Percentiles rank a stretch among this genome's conserved stretches.
Evolutionary conservation across 2,888 invertebrate species (phyloP).

Genomic region (Caradrina kadenii): DNA sequence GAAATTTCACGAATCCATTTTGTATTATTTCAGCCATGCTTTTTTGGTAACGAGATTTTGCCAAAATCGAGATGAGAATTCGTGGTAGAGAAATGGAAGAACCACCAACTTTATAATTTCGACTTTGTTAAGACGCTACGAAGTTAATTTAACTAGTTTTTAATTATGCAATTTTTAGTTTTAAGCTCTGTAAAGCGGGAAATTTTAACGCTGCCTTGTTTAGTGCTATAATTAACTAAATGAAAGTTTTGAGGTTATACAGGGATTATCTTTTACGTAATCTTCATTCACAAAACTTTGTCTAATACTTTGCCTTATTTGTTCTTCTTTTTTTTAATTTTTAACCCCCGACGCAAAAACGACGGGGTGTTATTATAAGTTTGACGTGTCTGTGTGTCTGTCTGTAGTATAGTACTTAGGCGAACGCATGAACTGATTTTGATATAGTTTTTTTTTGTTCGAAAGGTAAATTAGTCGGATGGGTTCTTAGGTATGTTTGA

Average conservation of each 20-base stretch:
- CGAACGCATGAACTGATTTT: no score
- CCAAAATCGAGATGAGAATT: conserved; percentile 34
- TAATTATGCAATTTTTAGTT: conserved; percentile 76
- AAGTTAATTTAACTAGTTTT: conserved; percentile 75
- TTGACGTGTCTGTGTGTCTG: no score
- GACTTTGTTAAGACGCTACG: conserved; percentile 71
- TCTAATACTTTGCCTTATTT: neutral
- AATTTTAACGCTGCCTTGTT: conserved; percentile 52
- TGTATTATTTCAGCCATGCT: neutral
- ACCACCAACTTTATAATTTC: conserved; percentile 70
- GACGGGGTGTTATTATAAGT: no score
- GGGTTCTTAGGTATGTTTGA: no score
- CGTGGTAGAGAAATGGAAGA: conserved; percentile 35
- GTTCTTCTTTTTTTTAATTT: neutral
- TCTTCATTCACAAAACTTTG: conserved; percentile 20
- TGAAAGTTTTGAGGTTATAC: conserved; percentile 45
- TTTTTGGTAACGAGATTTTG: neutral
- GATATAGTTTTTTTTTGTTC: no score
- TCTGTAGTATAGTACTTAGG: no score
- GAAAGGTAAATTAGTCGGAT: no score
- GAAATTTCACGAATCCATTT: neutral
- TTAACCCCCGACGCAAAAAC: no score
- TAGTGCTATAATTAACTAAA: conserved; percentile 48
- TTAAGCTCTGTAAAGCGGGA: conserved; percentile 55
- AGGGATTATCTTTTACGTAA: conserved; percentile 24